Conservation (phyloP, 2,113 vertebrate genomes). For the Ammodytes marinus region DNA sequence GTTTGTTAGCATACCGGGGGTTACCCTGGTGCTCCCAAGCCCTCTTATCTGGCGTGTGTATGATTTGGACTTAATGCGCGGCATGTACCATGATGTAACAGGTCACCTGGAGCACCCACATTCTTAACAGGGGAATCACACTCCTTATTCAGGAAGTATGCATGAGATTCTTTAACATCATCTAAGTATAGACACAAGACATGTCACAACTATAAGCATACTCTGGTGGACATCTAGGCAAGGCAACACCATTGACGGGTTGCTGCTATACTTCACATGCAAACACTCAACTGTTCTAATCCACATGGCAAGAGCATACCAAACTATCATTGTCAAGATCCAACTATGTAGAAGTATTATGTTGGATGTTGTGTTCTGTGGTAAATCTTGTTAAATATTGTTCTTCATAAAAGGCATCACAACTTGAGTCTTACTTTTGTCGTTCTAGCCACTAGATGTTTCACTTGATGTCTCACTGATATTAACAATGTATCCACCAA, state of each 20-base stretch:
- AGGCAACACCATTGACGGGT: background rate
- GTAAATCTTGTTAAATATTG: background rate
- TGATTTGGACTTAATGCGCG: conserved; percentile 19
- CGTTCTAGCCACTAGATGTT: background rate
- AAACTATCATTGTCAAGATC: background rate
- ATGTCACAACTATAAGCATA: background rate
- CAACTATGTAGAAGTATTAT: background rate
- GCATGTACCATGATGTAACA: conserved; percentile 37
- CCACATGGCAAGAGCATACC: background rate
- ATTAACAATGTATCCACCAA: background rate
- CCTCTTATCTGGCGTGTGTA: conserved; percentile 12
- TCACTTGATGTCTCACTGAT: background rate
- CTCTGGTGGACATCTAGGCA: background rate
- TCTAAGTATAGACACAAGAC: background rate
- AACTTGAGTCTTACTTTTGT: background rate
- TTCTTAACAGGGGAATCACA: conserved; percentile 11
- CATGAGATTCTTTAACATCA: background rate
- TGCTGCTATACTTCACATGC: background rate
- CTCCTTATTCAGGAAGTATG: background rate
- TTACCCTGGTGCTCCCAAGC: conserved; percentile 9
- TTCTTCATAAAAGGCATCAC: too few species aligned
- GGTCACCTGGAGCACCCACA: background rate
- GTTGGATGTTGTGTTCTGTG: background rate
- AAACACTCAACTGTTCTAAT: background rate
- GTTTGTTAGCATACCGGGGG: conserved; percentile 43